These are phyloP conservation scores for Baryphthengus martii DNA, from an alignment of 2,113 vertebrate species.

Conservation along the genomic window DNA sequence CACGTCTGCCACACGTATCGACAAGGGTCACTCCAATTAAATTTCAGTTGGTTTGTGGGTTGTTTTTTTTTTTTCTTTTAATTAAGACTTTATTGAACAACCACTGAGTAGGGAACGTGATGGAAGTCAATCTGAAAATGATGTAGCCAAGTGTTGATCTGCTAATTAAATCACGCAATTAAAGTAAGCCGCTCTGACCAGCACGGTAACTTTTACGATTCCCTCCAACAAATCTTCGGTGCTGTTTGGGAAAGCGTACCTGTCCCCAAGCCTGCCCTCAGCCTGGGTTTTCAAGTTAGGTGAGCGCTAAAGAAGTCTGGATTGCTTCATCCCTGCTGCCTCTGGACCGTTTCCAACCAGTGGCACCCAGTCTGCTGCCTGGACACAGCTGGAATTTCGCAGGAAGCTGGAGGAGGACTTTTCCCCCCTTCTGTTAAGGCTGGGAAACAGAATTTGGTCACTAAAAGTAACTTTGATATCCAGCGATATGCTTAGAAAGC, in stretches of 20 bases:
- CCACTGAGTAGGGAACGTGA: background rate
- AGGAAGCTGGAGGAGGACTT: background rate
- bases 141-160: conserved; percentile 9
- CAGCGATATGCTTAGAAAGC: background rate
- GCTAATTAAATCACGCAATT: conserved; percentile 35
- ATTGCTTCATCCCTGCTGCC: fast-evolving
- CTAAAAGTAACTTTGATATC: background rate
- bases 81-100: conserved; percentile 36
- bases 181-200: background rate
- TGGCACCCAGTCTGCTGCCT: background rate
- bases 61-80: conserved; percentile 26
- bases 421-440: background rate
- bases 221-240: background rate
- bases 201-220: background rate
- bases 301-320: background rate
- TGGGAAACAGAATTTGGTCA: background rate
- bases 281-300: background rate
- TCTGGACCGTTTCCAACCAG: fast-evolving
- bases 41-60: background rate
- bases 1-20: background rate
- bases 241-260: background rate
- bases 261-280: background rate
- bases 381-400: background rate
- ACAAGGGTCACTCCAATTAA: conserved; percentile 46
- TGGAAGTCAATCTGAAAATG: conserved; percentile 25